phyloP scores from a whole-genome alignment of 2,888 invertebrate species.

The Acleris emargana region DNA sequence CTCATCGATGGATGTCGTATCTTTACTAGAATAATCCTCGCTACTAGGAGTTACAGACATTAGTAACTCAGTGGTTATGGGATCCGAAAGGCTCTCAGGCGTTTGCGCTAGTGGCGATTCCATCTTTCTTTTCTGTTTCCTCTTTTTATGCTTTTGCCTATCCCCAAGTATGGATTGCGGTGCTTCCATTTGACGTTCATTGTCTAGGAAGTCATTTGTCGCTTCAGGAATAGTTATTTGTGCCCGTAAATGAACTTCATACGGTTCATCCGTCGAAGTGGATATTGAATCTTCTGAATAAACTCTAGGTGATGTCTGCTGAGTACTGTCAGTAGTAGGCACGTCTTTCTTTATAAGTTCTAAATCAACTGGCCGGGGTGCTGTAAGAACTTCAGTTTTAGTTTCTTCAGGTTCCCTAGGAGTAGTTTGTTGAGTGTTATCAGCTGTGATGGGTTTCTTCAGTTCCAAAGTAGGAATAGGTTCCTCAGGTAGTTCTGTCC shows the following conservation, averaged over 20 bases:
- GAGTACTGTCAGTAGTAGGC: slow-evolving; percentile 46
- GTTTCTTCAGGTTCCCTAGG: slow-evolving; percentile 63
- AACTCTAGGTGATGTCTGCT: slow-evolving; percentile 85
- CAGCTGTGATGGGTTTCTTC: slow-evolving; percentile 44
- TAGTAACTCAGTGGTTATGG: slow-evolving; percentile 77
- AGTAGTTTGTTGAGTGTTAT: slow-evolving; percentile 81
- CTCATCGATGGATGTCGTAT: slow-evolving; percentile 74
- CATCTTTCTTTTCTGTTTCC: slow-evolving; percentile 68
- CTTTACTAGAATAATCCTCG: slow-evolving; percentile 70
- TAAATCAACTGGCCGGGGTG: slow-evolving; percentile 41
- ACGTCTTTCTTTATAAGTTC: slow-evolving; percentile 46
- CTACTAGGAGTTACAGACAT: slow-evolving; percentile 73
- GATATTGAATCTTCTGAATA: slow-evolving; percentile 79
- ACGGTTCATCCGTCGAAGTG: slow-evolving; percentile 81
- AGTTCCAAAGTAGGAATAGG: slow-evolving; percentile 24
- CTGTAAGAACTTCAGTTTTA: slow-evolving; percentile 21
- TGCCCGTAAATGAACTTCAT: slow-evolving; percentile 85
- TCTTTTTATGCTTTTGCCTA: slow-evolving; percentile 69
- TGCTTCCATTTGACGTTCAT: slow-evolving; percentile 62
- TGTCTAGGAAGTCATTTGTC: slow-evolving; percentile 68
- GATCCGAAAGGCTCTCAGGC: slow-evolving; percentile 79
- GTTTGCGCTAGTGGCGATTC: slow-evolving; percentile 65
- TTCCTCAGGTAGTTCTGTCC: slow-evolving; percentile 39
- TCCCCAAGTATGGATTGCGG: slow-evolving; percentile 62
- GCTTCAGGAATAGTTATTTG: slow-evolving; percentile 81